Conservation (phyloP, 1,140 invertebrate genomes). For the Teleopsis dalmanni region DNA sequence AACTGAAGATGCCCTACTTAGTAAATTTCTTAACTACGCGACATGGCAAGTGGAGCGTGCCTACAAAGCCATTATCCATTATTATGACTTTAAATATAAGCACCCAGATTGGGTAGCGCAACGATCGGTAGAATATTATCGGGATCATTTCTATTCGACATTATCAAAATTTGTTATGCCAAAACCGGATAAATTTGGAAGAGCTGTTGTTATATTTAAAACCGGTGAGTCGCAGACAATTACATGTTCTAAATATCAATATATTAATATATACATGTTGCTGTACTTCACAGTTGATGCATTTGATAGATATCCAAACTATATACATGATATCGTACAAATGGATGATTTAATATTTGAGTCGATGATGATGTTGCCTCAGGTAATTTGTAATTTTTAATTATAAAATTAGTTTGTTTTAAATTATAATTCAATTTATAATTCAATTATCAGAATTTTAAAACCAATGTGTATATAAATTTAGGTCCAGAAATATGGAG, state of each 20-base stretch:
- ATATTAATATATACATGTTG: background rate
- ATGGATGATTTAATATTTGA: conserved; percentile 41
- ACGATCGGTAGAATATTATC: conserved; percentile 26
- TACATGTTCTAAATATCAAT: background rate
- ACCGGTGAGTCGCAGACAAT: conserved; percentile 3
- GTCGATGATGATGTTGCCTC: conserved; percentile 29
- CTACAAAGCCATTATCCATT: conserved; percentile 29
- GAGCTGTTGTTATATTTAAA: conserved; percentile 32
- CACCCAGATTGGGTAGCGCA: conserved; percentile 36
- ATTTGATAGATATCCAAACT: conserved; percentile 33
- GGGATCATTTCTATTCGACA: conserved; percentile 23
- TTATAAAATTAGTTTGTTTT: too few relatives aligned
- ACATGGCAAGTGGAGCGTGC: conserved; percentile 30
- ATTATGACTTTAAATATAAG: conserved; percentile 34
- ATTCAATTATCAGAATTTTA: too few relatives aligned
- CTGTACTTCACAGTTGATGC: conserved; percentile 24
- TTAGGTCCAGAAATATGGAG: conserved; percentile 30
- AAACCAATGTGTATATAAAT: too few relatives aligned
- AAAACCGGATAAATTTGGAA: conserved; percentile 27
- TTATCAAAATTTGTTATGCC: conserved; percentile 35
- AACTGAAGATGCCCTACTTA: conserved; percentile 30
- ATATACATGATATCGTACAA: conserved; percentile 32
- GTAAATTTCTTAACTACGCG: conserved; percentile 30
- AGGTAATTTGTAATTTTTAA: too few relatives aligned
- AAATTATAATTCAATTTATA: too few relatives aligned